phyloP scores from a whole-genome alignment of 2,888 invertebrate genomes.

The Drosophila gaucha region DNA sequence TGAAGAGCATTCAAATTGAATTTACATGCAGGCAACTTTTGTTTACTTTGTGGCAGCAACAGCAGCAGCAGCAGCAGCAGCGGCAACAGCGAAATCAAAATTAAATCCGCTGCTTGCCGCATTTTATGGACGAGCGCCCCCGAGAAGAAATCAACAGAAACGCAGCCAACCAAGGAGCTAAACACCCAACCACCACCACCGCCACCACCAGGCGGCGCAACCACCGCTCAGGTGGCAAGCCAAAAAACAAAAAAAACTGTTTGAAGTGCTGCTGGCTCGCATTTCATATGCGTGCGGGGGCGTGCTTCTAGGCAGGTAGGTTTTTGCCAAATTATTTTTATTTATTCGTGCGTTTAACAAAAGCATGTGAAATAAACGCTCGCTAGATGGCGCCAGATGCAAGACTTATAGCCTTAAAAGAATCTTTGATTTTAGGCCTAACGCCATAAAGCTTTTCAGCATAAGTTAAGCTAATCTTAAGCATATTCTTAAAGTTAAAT shows the following conservation, averaged over 20 bases:
- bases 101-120: slow-evolving; percentile 68
- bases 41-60: slow-evolving; percentile 60
- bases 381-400: slow-evolving; percentile 60
- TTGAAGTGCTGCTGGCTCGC: slow-evolving; percentile 56
- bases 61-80: background rate
- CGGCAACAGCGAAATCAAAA: slow-evolving; percentile 63
- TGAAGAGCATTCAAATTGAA: slow-evolving; percentile 80
- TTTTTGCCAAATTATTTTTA: slow-evolving; percentile 73
- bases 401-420: slow-evolving; percentile 36
- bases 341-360: slow-evolving; percentile 77
- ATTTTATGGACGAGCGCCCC: slow-evolving; percentile 49
- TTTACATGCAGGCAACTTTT: slow-evolving; percentile 76
- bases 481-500: too few species aligned
- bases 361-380: slow-evolving; percentile 49
- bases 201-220: slow-evolving; percentile 4
- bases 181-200: background rate
- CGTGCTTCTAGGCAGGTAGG: background rate
- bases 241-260: slow-evolving; percentile 53
- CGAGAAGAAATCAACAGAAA: slow-evolving; percentile 36
- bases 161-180: slow-evolving; percentile 18
- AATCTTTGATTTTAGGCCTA: background rate
- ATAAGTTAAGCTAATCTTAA: too few species aligned
- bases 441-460: background rate
- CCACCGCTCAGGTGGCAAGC: slow-evolving; percentile 49
- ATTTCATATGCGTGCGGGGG: background rate